These are phyloP conservation scores for Echinarachnius parma DNA, from an alignment of 53 echinoderm and acorn worm species.

Conservation along the genomic window DNA sequence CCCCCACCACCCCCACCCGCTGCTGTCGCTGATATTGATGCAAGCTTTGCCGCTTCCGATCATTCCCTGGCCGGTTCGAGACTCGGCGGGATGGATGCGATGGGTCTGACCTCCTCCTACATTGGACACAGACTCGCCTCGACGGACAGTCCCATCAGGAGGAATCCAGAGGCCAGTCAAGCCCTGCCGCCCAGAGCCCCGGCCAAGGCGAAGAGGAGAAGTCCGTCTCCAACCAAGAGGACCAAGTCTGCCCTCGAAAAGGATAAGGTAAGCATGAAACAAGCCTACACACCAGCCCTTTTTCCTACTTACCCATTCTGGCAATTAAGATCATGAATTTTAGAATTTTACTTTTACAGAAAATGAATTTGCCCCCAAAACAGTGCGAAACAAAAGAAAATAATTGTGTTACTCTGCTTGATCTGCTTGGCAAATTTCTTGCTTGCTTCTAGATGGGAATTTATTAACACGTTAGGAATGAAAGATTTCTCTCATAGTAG, in stretches of 20 bases:
- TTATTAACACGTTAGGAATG: too few species aligned
- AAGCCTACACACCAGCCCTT: too few species aligned
- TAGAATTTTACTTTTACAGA: too few species aligned
- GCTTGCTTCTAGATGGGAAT: too few species aligned
- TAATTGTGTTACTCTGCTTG: too few species aligned
- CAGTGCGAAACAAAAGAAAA: too few species aligned
- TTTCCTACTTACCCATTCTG: background rate
- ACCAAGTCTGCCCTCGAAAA: conserved; percentile 54
- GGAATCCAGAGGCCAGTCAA: conserved; percentile 55
- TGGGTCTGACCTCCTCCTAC: conserved; percentile 62
- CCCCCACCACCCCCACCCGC: background rate
- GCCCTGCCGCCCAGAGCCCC: conserved; percentile 6
- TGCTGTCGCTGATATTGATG: conserved; percentile 1
- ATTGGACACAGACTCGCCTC: conserved; percentile 78
- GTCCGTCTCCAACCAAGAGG: conserved; percentile 78
- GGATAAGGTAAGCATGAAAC: conserved; percentile 25
- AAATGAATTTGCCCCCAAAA: too few species aligned
- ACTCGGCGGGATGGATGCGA: conserved; percentile 28
- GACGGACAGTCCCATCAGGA: conserved; percentile 62
- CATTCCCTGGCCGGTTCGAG: conserved; percentile 45
- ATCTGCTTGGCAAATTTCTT: too few species aligned
- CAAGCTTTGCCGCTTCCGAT: conserved; percentile 18
- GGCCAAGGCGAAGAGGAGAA: conserved; percentile 48
- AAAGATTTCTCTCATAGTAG: too few species aligned
- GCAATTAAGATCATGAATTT: too few species aligned